Conservation (phyloP, 1,140 invertebrate genomes). For the Cheumatopsyche charites region DNA sequence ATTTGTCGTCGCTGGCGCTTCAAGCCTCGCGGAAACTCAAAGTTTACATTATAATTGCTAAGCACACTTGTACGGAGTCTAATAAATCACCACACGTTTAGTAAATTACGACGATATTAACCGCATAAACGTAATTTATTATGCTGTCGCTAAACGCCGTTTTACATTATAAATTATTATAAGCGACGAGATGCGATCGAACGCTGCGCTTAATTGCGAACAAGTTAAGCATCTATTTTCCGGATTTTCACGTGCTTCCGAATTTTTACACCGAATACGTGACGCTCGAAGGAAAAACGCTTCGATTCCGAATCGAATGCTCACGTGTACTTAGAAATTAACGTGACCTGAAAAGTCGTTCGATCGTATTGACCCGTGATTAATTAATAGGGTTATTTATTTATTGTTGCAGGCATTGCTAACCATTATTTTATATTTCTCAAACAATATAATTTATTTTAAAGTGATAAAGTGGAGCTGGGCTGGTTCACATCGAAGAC, state of each 20-base stretch:
- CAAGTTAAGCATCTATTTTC: too few species aligned
- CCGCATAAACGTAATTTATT: slow-evolving; percentile 20
- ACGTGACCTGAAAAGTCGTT: not conserved
- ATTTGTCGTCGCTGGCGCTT: too few species aligned
- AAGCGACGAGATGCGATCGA: too few species aligned
- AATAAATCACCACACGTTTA: slow-evolving; percentile 23
- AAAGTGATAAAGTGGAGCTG: too few species aligned
- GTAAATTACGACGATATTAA: slow-evolving; percentile 22
- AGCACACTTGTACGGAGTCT: not conserved
- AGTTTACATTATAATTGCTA: not conserved
- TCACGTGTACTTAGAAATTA: not conserved
- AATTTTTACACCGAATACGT: too few species aligned
- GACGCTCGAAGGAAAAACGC: not conserved
- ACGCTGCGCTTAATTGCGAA: too few species aligned
- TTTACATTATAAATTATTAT: too few species aligned
- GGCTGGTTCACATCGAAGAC: too few species aligned
- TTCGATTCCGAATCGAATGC: not conserved
- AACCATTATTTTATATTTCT: too few species aligned
- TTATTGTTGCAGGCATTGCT: too few species aligned
- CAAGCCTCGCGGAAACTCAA: not conserved
- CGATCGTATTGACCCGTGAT: slow-evolving; percentile 1
- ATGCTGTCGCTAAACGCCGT: slow-evolving; percentile 1
- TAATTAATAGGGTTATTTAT: not conserved
- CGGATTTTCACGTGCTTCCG: too few species aligned
- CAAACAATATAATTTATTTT: too few species aligned